phyloP scores from a whole-genome alignment of 2,797 vertebrate genomes.

The Sebastes steindachneri region DNA sequence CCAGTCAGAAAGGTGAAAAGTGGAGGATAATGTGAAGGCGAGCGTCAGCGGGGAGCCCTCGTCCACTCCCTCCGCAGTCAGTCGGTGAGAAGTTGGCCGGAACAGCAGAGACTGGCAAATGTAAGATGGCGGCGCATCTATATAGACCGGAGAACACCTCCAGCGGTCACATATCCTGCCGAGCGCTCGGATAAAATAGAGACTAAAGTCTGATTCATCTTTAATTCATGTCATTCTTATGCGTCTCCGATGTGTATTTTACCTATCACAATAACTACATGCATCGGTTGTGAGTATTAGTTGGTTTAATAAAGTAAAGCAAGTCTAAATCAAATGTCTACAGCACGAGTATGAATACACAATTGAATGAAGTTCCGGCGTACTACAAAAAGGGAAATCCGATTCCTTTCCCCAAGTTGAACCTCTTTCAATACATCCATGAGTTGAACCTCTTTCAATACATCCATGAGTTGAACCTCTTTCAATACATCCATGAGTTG shows the following conservation, averaged over 20 bases:
- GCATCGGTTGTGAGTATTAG: background rate
- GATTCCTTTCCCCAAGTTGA: constrained; percentile 50
- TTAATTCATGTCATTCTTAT: background rate
- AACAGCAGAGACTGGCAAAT: constrained; percentile 75
- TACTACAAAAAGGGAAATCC: constrained; percentile 60
- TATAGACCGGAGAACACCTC: constrained; percentile 83
- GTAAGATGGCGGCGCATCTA: constrained; percentile 87
- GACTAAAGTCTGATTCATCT: constrained; percentile 1
- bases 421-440: too few species aligned
- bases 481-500: too few species aligned
- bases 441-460: too few species aligned
- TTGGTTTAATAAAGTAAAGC: background rate
- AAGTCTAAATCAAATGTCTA: background rate
- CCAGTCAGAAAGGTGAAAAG: constrained; percentile 61
- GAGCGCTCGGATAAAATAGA: constrained; percentile 76
- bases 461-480: too few species aligned
- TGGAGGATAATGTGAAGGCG: constrained; percentile 53
- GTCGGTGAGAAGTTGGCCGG: background rate
- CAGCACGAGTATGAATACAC: constrained; percentile 73
- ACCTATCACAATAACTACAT: accelerated
- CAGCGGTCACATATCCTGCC: constrained; percentile 78
- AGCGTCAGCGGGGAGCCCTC: constrained; percentile 72
- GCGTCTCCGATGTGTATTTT: accelerated
- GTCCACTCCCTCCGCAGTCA: constrained; percentile 67
- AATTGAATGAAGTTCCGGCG: constrained; percentile 74